Percentiles rank a stretch among this genome's conserved stretches.
Evolutionary conservation across 2,113 vertebrate species (phyloP).

Genomic region (Salvelinus sp.): DNA sequence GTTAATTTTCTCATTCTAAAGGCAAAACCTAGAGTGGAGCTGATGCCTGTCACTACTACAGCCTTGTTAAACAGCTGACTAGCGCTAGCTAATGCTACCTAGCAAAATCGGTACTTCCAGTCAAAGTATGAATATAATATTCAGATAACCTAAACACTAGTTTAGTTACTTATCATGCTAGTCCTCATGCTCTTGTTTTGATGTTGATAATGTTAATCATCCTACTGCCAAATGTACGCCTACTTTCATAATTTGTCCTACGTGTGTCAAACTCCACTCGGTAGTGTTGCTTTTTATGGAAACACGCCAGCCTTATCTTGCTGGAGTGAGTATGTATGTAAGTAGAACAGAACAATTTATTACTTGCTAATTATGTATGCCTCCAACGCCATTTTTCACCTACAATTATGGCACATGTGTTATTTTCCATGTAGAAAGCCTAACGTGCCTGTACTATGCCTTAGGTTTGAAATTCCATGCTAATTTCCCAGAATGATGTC

Average conservation of each 20-base stretch:
- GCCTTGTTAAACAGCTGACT: no score
- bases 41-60: no score
- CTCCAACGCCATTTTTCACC: slow-evolving; percentile 57
- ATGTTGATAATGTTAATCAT: no score
- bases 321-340: slow-evolving; percentile 15
- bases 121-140: no score
- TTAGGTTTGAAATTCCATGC: background rate
- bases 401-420: slow-evolving; percentile 42
- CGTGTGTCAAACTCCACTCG: slow-evolving; percentile 54
- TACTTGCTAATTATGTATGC: slow-evolving; percentile 61
- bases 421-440: slow-evolving; percentile 11
- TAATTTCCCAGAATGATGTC: background rate
- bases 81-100: no score
- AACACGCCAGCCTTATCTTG: slow-evolving; percentile 65
- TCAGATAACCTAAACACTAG: no score
- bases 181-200: no score
- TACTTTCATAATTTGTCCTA: slow-evolving; percentile 36
- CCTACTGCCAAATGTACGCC: slow-evolving; percentile 49
- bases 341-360: slow-evolving; percentile 67
- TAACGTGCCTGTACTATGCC: background rate
- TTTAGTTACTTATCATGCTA: no score
- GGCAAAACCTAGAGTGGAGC: no score
- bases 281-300: slow-evolving; percentile 70
- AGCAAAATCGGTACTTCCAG: no score
- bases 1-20: no score